phyloP scores from a whole-genome alignment of 2,797 vertebrate species.

The Diplodus puntazzo region DNA sequence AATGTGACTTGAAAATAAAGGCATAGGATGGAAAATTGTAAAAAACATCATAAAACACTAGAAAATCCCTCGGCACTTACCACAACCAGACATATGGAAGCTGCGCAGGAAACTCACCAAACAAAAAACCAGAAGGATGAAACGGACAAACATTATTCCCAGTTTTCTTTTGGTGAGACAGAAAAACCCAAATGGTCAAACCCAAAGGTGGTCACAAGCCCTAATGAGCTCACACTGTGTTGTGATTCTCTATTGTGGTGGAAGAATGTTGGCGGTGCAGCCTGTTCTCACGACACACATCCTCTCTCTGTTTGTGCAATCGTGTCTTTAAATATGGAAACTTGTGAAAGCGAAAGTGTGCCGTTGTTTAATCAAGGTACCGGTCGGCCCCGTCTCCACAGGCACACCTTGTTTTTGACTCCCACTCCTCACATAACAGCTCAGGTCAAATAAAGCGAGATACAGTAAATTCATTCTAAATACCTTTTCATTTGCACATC shows the following conservation, averaged over 20 bases:
- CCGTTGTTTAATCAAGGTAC: no score
- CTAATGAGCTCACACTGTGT: not conserved
- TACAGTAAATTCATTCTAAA: no score
- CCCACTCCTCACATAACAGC: no score
- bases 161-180: not conserved
- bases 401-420: no score
- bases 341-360: not conserved
- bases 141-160: slow-evolving; percentile 13
- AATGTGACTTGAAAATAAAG: not conserved
- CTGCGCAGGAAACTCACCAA: not conserved
- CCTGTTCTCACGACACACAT: not conserved
- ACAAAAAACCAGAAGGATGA: not conserved
- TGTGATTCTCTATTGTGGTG: not conserved
- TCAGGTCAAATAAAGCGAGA: no score
- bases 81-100: not conserved
- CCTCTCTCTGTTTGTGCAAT: not conserved
- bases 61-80: slow-evolving; percentile 24
- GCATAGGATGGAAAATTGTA: not conserved
- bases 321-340: not conserved
- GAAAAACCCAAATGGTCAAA: not conserved
- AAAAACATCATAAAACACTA: not conserved
- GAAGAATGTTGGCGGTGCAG: slow-evolving; percentile 10
- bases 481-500: no score
- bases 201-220: not conserved
- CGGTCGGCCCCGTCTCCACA: no score